phyloP scores from a whole-genome alignment of 2,888 invertebrate genomes.

The Gisinianus flammeolus region DNA sequence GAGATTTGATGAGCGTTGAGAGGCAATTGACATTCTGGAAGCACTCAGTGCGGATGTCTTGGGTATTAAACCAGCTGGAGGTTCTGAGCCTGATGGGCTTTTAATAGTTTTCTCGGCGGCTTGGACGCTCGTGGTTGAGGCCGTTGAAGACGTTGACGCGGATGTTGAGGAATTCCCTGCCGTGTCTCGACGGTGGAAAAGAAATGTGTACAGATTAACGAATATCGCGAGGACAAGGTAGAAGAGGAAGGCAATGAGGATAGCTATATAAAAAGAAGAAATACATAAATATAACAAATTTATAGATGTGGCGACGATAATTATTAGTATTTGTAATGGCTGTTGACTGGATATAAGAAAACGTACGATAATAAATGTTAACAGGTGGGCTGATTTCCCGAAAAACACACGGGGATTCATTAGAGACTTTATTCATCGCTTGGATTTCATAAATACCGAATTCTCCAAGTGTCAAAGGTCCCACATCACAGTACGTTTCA shows the following conservation, averaged over 20 bases:
- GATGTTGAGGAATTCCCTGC: constrained; percentile 19
- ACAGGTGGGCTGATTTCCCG: constrained; percentile 66
- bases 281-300: neutral
- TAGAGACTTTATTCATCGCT: constrained; percentile 2
- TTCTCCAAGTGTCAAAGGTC: constrained; percentile 51
- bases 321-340: neutral
- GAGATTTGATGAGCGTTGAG: constrained; percentile 12
- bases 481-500: constrained; percentile 34
- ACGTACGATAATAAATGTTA: constrained; percentile 74
- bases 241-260: constrained; percentile 53
- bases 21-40: constrained; percentile 19
- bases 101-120: neutral
- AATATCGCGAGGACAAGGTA: constrained; percentile 59
- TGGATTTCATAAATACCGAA: constrained; percentile 58
- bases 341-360: neutral
- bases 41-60: neutral
- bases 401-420: constrained; percentile 7
- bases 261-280: constrained; percentile 43
- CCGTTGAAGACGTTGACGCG: constrained; percentile 7
- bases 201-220: constrained; percentile 28
- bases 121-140: neutral
- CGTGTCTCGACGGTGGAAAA: neutral
- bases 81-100: neutral
- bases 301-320: neutral
- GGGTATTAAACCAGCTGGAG: neutral